phyloP scores from a whole-genome alignment of 2,888 invertebrate species.

The Acanthosepion pharaonis region DNA sequence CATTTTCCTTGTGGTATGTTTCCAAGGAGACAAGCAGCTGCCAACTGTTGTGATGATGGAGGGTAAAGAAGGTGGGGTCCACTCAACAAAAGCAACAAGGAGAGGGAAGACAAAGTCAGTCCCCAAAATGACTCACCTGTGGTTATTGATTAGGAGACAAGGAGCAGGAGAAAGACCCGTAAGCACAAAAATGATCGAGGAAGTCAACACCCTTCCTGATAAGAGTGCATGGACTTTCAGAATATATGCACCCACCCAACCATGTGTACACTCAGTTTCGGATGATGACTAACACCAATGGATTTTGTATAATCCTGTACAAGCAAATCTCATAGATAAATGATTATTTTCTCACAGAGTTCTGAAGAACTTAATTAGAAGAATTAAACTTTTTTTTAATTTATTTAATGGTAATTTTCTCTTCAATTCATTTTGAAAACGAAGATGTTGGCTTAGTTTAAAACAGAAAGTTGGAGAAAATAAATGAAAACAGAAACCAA shows the following conservation, averaged over 20 bases:
- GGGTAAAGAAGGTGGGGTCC: background rate
- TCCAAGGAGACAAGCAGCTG: background rate
- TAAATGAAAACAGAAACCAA: too few species aligned
- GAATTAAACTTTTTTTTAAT: too few species aligned
- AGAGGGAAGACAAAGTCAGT: background rate
- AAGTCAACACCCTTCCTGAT: background rate
- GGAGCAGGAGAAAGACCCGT: background rate
- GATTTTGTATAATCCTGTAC: background rate
- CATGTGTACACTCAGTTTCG: background rate
- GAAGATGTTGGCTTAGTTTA: too few species aligned
- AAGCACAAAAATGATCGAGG: background rate
- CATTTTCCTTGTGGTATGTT: background rate
- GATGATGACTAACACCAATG: background rate
- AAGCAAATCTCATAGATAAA: background rate
- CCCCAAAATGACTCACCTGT: background rate
- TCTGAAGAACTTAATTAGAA: background rate
- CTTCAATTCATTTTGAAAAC: too few species aligned
- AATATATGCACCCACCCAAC: background rate
- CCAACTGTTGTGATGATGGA: background rate
- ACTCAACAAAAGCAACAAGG: background rate
- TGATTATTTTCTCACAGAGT: background rate
- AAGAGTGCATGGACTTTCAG: background rate
- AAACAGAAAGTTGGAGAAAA: too few species aligned
- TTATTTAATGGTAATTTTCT: too few species aligned
- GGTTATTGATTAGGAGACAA: background rate